Conservation (phyloP, 2,888 invertebrate species). For the Bimastos eiseni region DNA sequence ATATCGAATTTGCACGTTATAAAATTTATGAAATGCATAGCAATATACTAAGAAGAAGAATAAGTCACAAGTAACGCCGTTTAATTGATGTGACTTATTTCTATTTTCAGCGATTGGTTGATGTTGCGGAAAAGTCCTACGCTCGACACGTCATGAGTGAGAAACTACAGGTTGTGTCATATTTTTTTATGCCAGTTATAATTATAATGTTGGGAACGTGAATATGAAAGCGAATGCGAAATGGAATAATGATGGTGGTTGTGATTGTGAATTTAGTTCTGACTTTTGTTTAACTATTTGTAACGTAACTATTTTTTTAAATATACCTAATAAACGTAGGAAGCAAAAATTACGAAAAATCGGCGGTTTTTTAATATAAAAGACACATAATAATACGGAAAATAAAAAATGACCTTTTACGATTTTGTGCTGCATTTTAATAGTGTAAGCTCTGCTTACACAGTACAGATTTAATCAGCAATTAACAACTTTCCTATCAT, state of each 20-base stretch:
- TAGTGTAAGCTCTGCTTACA: too few species aligned
- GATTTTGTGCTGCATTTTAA: too few species aligned
- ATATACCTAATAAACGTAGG: too few species aligned
- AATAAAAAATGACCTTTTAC: too few species aligned
- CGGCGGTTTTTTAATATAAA: too few species aligned
- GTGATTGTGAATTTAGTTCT: not conserved
- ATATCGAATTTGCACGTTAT: not conserved
- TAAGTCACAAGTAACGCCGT: not conserved
- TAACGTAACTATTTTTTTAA: not conserved
- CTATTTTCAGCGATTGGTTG: conserved; percentile 19
- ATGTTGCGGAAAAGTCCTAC: not conserved
- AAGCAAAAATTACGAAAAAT: too few species aligned
- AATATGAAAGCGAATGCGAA: not conserved
- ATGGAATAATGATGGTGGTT: not conserved
- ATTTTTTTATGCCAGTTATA: too few species aligned
- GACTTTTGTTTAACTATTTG: not conserved
- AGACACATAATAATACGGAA: too few species aligned
- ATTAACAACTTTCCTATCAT: too few species aligned
- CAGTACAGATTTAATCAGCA: too few species aligned
- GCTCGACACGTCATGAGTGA: conserved; percentile 9
- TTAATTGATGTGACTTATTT: not conserved
- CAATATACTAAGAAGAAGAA: not conserved
- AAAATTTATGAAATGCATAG: not conserved
- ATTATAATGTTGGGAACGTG: not conserved
- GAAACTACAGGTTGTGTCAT: not conserved